Percentiles rank a stretch among this genome's conserved stretches.
These are phyloP conservation scores for Daboia siamensis DNA, from an alignment of 2,113 vertebrate species.

Conservation along the genomic window DNA sequence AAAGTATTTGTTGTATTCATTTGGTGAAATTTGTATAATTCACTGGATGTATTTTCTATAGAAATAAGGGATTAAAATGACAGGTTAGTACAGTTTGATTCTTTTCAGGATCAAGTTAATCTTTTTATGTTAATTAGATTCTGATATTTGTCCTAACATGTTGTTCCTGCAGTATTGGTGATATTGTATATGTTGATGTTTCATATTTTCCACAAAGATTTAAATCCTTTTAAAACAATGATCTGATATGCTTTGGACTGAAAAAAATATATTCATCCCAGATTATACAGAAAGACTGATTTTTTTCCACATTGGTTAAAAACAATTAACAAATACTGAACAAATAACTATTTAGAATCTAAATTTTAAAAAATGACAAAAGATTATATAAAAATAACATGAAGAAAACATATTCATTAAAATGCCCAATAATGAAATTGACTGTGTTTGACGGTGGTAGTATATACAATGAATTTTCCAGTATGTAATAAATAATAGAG, in stretches of 20 bases:
- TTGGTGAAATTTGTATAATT: background rate
- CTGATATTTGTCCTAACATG: background rate
- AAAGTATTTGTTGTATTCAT: background rate
- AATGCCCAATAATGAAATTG: background rate
- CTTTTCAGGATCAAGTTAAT: background rate
- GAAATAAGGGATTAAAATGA: background rate
- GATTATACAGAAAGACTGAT: background rate
- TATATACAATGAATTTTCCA: background rate
- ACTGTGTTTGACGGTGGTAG: background rate
- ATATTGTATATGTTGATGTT: background rate
- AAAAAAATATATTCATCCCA: background rate
- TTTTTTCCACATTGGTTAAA: background rate
- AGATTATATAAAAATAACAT: background rate
- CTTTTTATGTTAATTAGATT: background rate
- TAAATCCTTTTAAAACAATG: background rate
- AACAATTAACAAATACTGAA: background rate
- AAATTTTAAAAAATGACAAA: background rate
- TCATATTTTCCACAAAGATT: background rate
- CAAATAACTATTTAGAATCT: too few relatives aligned
- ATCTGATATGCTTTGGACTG: background rate
- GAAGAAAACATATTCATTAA: background rate
- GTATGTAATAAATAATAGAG: background rate
- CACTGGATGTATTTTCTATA: background rate
- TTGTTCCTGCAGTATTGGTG: background rate
- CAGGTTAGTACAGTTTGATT: background rate